phyloP scores from a whole-genome alignment of 2,797 vertebrate species.

The Crenuchus spilurus region DNA sequence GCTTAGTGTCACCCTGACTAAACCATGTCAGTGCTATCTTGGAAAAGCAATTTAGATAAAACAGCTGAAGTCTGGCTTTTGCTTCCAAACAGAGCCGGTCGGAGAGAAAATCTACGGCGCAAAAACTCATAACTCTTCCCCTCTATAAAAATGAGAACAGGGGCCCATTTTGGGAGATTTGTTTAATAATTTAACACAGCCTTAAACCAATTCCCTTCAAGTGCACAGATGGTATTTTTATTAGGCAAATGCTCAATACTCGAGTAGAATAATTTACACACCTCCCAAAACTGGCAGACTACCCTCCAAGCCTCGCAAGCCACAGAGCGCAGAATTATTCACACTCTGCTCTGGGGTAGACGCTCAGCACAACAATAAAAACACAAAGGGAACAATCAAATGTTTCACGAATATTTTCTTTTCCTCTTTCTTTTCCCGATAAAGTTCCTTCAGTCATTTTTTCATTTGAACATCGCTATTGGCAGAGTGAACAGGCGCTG shows the following conservation, averaged over 20 bases:
- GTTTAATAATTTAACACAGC: conserved; percentile 73
- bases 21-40: conserved; percentile 43
- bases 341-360: conserved; percentile 49
- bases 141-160: conserved; percentile 56
- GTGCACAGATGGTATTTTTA: conserved; percentile 77
- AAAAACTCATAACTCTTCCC: conserved; percentile 46
- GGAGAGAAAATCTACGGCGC: conserved; percentile 35
- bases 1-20: conserved; percentile 46
- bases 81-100: conserved; percentile 32
- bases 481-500: not conserved
- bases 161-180: conserved; percentile 66
- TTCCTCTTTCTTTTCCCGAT: conserved; percentile 13
- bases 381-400: conserved; percentile 53
- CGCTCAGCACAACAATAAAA: conserved; percentile 62
- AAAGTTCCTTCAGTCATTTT: not conserved
- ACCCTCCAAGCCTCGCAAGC: conserved; percentile 57
- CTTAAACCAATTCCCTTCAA: conserved; percentile 73
- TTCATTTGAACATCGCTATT: conserved; percentile 18
- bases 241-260: conserved; percentile 69
- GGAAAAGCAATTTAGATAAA: conserved; percentile 47
- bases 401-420: conserved; percentile 25
- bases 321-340: conserved; percentile 53
- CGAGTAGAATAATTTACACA: conserved; percentile 71
- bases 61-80: conserved; percentile 47
- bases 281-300: conserved; percentile 59